Base-by-base conservation (phyloP, 1,140 invertebrate species). In the Scylla paramamosain region DNA sequence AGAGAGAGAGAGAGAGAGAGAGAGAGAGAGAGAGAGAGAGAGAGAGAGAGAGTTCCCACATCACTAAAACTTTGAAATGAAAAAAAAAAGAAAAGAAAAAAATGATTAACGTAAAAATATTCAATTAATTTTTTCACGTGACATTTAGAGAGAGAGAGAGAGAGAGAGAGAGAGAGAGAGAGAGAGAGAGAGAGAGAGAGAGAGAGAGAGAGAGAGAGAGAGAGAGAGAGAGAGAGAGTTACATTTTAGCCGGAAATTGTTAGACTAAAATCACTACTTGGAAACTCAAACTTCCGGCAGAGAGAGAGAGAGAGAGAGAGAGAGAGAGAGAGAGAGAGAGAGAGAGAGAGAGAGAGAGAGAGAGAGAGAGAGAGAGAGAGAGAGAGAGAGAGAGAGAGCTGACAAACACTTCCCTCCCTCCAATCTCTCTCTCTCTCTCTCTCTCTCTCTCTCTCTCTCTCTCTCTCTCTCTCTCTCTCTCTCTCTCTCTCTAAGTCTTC, bases 1-100 rank as follows among this genome's bases (percentile, higher is more conserved):
- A 83, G 82, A 83, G 82, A 83, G 82, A 83, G 82, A 83, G 82
- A 83, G 82, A 83, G 82, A 83, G 82, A 83, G 82, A 83, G 82
- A 83, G 82, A 83, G 82, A 83, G 82, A 83, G 82, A 83, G 82
- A 83, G 82, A 83, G 82, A 83, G 82, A 83, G 82, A 83, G 82
- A 83, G 82, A 83, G 82, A 83, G 82, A 83, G 82, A 83, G 82
- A 83, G 82, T n/a, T 39, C 6, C 39, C 39, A 39, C 39, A 39
- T 39, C 1, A 39, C 6, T 39, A 87, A 87, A 32, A 20, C 28
- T 87, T 20, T 87, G 84, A 8, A 32, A 87, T 1, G 28, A 31
- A 28, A 87, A 87, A 87, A 31, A 28, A 87, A 87, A 32, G 28
- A 87, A 87, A 25, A 28, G 8, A 87, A 28, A 87, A 87, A n/a